These are phyloP conservation scores for Yponomeuta cagnagella DNA, from an alignment of 2,888 invertebrate genomes.

Conservation along the genomic window DNA sequence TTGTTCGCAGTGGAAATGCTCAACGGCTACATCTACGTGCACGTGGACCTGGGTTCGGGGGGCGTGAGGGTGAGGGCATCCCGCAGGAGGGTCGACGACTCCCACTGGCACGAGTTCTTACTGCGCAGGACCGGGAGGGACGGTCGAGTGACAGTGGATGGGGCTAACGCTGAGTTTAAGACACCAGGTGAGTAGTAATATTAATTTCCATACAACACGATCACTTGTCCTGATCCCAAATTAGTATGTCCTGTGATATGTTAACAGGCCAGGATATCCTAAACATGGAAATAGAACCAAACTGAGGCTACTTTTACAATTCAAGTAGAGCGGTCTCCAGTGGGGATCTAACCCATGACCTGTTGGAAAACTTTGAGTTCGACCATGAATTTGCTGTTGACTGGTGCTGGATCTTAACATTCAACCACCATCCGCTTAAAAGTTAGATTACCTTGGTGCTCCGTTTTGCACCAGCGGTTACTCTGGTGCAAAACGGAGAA, in stretches of 20 bases:
- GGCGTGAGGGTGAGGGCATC: constrained; percentile 90
- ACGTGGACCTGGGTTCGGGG: constrained; percentile 94
- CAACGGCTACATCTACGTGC: constrained; percentile 94
- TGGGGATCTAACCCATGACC: no score
- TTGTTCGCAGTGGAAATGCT: constrained; percentile 95
- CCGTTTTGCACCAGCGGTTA: no score
- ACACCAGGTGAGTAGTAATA: constrained; percentile 79
- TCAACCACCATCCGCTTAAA: no score
- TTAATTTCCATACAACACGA: no score
- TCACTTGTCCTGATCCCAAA: no score
- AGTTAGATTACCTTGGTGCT: no score
- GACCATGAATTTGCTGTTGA: no score
- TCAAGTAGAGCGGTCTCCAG: no score
- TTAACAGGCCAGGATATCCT: not conserved
- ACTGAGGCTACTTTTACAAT: no score
- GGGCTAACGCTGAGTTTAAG: constrained; percentile 90
- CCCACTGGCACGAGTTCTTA: constrained; percentile 93
- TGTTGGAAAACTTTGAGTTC: no score
- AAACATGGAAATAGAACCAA: not conserved
- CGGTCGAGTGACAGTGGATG: constrained; percentile 92
- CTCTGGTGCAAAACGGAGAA: no score
- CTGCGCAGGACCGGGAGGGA: constrained; percentile 88
- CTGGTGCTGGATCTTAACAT: no score
- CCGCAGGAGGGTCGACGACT: constrained; percentile 89
- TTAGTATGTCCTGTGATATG: not conserved